These are phyloP conservation scores for Cryptocephalus moraei DNA, from an alignment of 2,888 invertebrate species.

Conservation along the genomic window DNA sequence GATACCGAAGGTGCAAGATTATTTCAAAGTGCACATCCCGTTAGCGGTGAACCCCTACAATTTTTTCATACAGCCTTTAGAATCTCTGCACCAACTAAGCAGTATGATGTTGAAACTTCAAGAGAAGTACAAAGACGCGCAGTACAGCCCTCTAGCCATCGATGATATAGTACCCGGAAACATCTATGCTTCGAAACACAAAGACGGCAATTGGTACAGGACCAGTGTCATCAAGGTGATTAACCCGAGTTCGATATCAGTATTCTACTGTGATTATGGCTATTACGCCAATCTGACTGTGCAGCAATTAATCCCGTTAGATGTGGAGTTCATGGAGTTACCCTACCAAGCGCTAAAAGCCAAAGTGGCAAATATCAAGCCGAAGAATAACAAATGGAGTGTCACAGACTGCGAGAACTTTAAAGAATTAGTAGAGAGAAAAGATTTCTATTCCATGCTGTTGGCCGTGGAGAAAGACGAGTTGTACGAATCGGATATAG, in stretches of 20 bases:
- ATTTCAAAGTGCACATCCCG: constrained; percentile 61
- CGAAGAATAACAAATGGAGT: constrained; percentile 51
- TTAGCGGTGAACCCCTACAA: constrained; percentile 70
- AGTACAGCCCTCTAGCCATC: constrained; percentile 36
- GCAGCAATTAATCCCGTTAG: constrained; percentile 45
- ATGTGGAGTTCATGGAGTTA: constrained; percentile 44
- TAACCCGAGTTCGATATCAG: constrained; percentile 45
- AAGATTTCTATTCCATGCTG: constrained; percentile 59
- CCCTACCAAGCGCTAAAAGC: constrained; percentile 60
- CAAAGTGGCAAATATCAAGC: constrained; percentile 47
- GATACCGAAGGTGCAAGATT: constrained; percentile 42
- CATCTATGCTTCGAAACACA: constrained; percentile 59
- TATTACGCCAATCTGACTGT: constrained; percentile 47
- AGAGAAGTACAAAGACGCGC: constrained; percentile 45
- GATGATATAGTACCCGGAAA: constrained; percentile 43
- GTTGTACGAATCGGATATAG: constrained; percentile 48
- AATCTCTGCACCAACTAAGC: constrained; percentile 38
- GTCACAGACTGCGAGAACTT: constrained; percentile 66
- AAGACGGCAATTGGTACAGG: constrained; percentile 66
- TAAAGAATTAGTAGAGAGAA: constrained; percentile 58
- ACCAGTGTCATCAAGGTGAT: constrained; percentile 47
- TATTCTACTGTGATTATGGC: constrained; percentile 56
- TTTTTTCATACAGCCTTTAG: constrained; percentile 52
- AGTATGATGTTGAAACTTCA: constrained; percentile 59
- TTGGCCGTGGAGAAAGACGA: constrained; percentile 52